Conservation (phyloP, 2,888 invertebrate genomes). For the Argyresthia goedartella region DNA sequence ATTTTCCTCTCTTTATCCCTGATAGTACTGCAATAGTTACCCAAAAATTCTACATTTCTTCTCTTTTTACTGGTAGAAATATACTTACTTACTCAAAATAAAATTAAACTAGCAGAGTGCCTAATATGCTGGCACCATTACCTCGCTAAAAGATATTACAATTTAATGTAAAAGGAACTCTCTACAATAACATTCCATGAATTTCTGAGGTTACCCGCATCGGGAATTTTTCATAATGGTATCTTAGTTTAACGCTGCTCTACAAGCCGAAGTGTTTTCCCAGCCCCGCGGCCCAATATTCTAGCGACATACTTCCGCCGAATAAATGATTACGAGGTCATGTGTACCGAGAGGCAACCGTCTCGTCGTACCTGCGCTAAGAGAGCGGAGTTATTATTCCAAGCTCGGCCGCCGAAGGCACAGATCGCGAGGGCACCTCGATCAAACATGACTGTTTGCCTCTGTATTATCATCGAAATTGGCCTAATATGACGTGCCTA, state of each 20-base stretch:
- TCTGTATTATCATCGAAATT: slow-evolving; percentile 25
- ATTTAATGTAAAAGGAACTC: too few species aligned
- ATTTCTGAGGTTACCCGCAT: too few species aligned
- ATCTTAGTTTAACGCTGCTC: not conserved
- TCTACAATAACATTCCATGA: too few species aligned
- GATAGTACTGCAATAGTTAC: too few species aligned
- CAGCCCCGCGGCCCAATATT: not conserved
- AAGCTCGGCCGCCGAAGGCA: slow-evolving; percentile 16
- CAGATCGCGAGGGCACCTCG: slow-evolving; percentile 4
- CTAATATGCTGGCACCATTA: too few species aligned
- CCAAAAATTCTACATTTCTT: too few species aligned
- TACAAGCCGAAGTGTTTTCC: not conserved
- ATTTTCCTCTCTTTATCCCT: too few species aligned
- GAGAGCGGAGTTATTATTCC: slow-evolving; percentile 18
- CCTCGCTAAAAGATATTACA: too few species aligned
- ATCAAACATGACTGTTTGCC: slow-evolving; percentile 18
- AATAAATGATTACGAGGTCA: not conserved
- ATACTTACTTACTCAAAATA: too few species aligned
- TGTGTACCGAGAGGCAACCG: not conserved
- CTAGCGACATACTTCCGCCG: not conserved
- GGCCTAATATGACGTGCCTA: slow-evolving; percentile 21
- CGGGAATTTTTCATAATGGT: not conserved
- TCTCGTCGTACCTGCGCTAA: not conserved
- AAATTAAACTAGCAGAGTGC: too few species aligned
- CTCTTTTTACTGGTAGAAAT: too few species aligned